A percentile compares a stretch with the other conserved stretches of the same genome.
Conservation (phyloP, 2,113 vertebrate genomes). For the Puntigrus tetrazona region DNA sequence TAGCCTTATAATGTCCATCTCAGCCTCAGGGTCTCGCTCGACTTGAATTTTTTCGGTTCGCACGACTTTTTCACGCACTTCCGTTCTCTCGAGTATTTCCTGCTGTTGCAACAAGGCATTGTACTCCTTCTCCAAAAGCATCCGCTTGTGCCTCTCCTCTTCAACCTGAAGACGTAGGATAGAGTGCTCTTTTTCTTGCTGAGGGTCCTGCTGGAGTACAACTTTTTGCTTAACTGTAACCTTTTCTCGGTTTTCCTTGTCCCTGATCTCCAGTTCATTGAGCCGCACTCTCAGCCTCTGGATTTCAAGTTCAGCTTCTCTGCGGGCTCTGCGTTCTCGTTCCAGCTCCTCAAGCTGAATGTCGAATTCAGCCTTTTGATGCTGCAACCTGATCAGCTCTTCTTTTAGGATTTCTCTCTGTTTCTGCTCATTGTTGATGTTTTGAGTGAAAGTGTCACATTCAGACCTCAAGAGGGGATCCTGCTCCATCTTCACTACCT, state of each 20-base stretch:
- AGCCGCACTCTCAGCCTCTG: constrained; percentile 84
- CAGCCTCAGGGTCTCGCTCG: constrained; percentile 86
- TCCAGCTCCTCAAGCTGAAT: constrained; percentile 89
- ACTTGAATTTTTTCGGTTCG: constrained; percentile 93
- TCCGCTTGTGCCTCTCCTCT: constrained; percentile 86
- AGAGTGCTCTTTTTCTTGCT: constrained; percentile 92
- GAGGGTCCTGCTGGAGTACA: constrained; percentile 93
- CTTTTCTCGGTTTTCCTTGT: constrained; percentile 86
- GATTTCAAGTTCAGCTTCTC: constrained; percentile 91
- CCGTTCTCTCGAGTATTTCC: constrained; percentile 82
- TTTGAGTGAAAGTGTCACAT: constrained; percentile 79
- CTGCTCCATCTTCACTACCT: constrained; percentile 89
- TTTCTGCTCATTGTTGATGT: constrained; percentile 85
- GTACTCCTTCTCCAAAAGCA: constrained; percentile 85
- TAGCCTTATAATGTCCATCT: constrained; percentile 88
- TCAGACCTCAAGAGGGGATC: constrained; percentile 86
- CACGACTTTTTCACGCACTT: constrained; percentile 92
- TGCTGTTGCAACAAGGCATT: constrained; percentile 83
- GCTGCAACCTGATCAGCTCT: constrained; percentile 84
- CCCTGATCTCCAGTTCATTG: constrained; percentile 81
- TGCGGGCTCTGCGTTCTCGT: constrained; percentile 83
- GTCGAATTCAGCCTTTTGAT: constrained; percentile 84
- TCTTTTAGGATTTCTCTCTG: constrained; percentile 83
- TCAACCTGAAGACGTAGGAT: constrained; percentile 88
- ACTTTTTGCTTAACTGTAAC: constrained; percentile 95